Base-by-base conservation (phyloP, 37 sponge, comb jelly and placozoan species). In the Aphrocallistes beatrix region DNA sequence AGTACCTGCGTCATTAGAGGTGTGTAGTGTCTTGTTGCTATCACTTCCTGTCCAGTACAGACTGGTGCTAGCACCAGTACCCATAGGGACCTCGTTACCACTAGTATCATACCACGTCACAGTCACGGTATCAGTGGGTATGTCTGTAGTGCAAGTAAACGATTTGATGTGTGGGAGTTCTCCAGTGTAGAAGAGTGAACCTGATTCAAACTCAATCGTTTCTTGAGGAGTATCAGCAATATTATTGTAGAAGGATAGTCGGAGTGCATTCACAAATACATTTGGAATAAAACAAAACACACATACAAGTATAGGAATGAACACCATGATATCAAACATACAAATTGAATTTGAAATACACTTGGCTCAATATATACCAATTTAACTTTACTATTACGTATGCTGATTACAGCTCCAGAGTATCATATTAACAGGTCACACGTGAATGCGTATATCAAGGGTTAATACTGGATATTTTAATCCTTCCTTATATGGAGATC, bases 91-190 rank as follows among this genome's bases (percentile, higher is more conserved):
- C 75, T 60, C 75, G n/a, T 60, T 60, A 19, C 75, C 75, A 25
- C 75, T 60, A 60, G 75, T 30, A 60, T 60, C 75, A 60, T 25
- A 60, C 75, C 75, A 60, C 75, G n/a, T 25, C 34, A 60, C 75
- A 60, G 75, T 60, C 34, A 3, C 75, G 8, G 75, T 60, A n/a
- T n/a, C n/a, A 13, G 28, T 60, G n/a, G 75, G 75, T 25, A 8
- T 60, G 34, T 60, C 75, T 60, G 75, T 6, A 32, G 75, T 60
- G 75, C 75, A 60, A 28, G n/a, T 60, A 60, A 60, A 60, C 34
- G 10, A 19, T 19, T 60, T 30, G 3, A 60, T 60, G 34, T 60
- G 75, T 28, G 8, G 28, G 10, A 60, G 75, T 8, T 1, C 75
- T 28, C 75, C 75, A 25, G 75, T 60, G 34, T 60, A 60, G 21